Evolutionary conservation across 1,140 invertebrate species (phyloP), one percentile per base, ranked within the genome.

Genomic region (Pemphigus obesinymphae): DNA sequence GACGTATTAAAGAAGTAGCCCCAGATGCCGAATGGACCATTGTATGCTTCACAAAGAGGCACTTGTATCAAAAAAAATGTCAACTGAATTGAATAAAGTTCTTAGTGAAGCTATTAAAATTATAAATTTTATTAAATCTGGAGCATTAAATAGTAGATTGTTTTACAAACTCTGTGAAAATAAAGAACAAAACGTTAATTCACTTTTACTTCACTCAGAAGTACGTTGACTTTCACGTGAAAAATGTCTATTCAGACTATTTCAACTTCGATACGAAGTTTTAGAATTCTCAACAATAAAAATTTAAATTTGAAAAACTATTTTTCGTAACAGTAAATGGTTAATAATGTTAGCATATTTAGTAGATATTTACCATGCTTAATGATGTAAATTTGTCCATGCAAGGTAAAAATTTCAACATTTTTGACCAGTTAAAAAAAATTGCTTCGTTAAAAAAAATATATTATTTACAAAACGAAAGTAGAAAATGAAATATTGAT

Each of bases 181-280:
- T 83, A 85, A 85, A 83, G 84, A 83, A 82, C 83, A 84, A 75
- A 80, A 85, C 83, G 85, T 87, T 85, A 84, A 85, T 83, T 84
- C 84, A 72, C 83, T 87, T 66, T 82, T 86, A 80, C 72, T 85
- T 82, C 83, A 86, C 84, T 85, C 84, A 81, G 84, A 86, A 85
- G 84, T 85, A 72, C 82, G 85, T 82, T 86, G 85, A 85, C 84
- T 87, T 66, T 87, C 85, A 73, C 84, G 84, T 84, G 85, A 86
- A 73, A 87, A 86, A 84, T 84, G 85, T 83, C 84, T 87, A 75
- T 48, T 84, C 84, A 86, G 82, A 31, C 84, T 87, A 82, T 86
- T 85, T 85, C 85, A 87, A 82, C 84, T 87, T 78, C 84, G 84
- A 84, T 75, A 84, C 50, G 84, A 85, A 83, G 83, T 84, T 48